A percentile compares a stretch with the other conserved stretches of the same genome.
phyloP scores from a whole-genome alignment of 2,113 vertebrate genomes.

The Ovis canadensis region DNA sequence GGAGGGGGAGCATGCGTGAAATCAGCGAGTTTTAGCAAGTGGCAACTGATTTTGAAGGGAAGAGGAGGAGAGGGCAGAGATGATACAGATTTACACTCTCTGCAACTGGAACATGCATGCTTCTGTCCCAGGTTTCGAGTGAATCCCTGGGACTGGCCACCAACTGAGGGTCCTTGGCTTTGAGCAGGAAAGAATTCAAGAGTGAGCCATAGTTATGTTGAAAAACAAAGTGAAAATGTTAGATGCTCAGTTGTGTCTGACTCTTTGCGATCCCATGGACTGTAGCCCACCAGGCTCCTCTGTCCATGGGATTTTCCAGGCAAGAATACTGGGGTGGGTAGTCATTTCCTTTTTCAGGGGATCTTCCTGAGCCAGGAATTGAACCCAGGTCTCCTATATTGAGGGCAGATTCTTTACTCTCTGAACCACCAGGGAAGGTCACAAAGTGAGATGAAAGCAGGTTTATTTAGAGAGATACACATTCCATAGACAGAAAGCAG shows the following conservation, averaged over 20 bases:
- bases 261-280: background rate
- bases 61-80: background rate
- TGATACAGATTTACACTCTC: background rate
- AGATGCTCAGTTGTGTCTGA: background rate
- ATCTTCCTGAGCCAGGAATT: background rate
- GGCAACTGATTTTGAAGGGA: background rate
- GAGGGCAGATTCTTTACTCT: background rate
- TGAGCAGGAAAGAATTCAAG: background rate
- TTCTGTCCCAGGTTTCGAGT: background rate
- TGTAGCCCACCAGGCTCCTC: background rate
- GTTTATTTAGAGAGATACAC: background rate
- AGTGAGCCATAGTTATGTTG: background rate
- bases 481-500: background rate
- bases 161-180: background rate
- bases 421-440: background rate
- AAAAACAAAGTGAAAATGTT: background rate
- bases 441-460: background rate
- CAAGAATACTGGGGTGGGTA: background rate
- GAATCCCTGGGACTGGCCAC: background rate
- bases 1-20: too few relatives aligned
- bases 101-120: background rate
- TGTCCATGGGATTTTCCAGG: background rate
- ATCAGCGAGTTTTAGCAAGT: background rate
- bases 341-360: background rate
- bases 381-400: background rate